Evolutionary conservation across 2,888 invertebrate species (phyloP).

Genomic region (Scrobipalpa costella): DNA sequence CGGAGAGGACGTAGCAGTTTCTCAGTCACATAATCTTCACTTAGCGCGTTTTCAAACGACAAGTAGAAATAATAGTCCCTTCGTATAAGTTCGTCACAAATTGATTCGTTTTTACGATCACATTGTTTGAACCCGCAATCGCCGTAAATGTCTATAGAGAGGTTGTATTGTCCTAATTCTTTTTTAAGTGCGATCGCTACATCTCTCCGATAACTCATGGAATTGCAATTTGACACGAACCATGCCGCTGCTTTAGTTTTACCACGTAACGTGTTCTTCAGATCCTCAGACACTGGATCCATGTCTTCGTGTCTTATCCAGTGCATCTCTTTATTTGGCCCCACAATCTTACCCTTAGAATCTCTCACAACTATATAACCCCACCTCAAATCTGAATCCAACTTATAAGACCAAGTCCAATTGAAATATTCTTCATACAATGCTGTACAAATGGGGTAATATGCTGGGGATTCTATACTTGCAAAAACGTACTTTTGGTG

Average conservation of each 20-base stretch:
- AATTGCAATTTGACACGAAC: slow-evolving; percentile 56
- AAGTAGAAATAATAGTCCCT: slow-evolving; percentile 53
- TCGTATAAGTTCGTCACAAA: slow-evolving; percentile 35
- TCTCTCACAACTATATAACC: slow-evolving; percentile 51
- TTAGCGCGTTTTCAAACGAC: slow-evolving; percentile 53
- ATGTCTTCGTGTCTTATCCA: neutral
- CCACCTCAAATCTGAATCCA: slow-evolving; percentile 50
- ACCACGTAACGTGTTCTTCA: neutral
- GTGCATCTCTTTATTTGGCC: neutral
- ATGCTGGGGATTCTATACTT: slow-evolving; percentile 57
- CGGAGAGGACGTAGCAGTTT: slow-evolving; percentile 39
- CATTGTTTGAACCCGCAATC: slow-evolving; percentile 42
- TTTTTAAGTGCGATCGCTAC: slow-evolving; percentile 41
- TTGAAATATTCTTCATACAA: slow-evolving; percentile 51
- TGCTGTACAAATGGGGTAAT: slow-evolving; percentile 55
- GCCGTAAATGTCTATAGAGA: slow-evolving; percentile 54
- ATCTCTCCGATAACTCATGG: slow-evolving; percentile 42
- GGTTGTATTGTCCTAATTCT: slow-evolving; percentile 41
- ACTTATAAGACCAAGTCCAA: slow-evolving; percentile 58
- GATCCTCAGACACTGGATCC: slow-evolving; percentile 40
- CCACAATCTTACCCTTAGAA: slow-evolving; percentile 6
- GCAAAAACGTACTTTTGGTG: slow-evolving; percentile 63
- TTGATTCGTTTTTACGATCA: slow-evolving; percentile 32
- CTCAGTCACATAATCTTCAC: slow-evolving; percentile 57
- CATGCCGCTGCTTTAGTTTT: slow-evolving; percentile 49